These are phyloP conservation scores for Eustalomyia histrio DNA, from an alignment of 2,888 invertebrate genomes.

Conservation along the genomic window DNA sequence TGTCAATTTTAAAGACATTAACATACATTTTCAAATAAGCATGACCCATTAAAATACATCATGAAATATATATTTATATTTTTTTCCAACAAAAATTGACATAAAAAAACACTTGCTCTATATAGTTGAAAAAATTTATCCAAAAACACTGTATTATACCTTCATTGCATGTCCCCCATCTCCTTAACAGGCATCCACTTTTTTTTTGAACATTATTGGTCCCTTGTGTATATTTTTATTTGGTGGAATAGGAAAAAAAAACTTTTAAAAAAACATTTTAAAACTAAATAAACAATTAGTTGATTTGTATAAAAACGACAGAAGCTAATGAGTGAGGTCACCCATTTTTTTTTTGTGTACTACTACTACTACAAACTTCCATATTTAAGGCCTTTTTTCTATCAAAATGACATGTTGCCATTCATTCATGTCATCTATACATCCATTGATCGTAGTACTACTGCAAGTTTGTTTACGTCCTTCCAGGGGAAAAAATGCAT, in stretches of 20 bases:
- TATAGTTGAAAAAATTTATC: conserved; percentile 9
- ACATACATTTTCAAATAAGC: conserved; percentile 44
- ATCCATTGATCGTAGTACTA: background rate
- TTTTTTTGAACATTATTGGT: conserved; percentile 15
- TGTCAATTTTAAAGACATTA: conserved; percentile 55
- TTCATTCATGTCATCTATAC: background rate
- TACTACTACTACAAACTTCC: conserved; percentile 1
- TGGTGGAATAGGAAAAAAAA: conserved; percentile 17
- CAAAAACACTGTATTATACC: background rate
- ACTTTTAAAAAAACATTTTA: conserved; percentile 51
- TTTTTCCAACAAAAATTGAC: conserved; percentile 21
- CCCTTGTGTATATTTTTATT: conserved; percentile 51
- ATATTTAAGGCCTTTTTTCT: conserved; percentile 17
- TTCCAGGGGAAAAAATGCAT: background rate
- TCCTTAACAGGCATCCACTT: background rate
- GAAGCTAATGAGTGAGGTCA: conserved; percentile 64
- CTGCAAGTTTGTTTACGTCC: conserved; percentile 3
- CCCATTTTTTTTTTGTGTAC: conserved; percentile 28
- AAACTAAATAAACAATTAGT: conserved; percentile 61
- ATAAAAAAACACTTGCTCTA: conserved; percentile 52
- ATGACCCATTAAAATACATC: background rate
- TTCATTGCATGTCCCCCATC: background rate
- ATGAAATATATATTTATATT: conserved; percentile 2
- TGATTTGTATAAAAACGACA: conserved; percentile 58
- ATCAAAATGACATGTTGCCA: conserved; percentile 44